Conservation (phyloP, 1,140 invertebrate genomes). For the Drosophila nebulosa region DNA sequence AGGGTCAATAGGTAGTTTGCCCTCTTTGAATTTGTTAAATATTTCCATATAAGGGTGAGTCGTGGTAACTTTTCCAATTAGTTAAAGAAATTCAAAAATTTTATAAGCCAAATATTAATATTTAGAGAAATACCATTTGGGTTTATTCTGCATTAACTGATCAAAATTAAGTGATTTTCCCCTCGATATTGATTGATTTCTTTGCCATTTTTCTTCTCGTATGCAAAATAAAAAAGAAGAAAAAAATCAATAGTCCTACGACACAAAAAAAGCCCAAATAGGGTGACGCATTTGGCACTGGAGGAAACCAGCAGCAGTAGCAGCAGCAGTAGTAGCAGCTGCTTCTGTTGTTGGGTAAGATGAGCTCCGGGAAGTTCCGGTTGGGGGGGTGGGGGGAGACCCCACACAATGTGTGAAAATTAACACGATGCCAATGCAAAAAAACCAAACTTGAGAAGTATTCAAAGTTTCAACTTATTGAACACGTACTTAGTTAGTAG, state of each 20-base stretch:
- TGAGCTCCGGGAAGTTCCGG: too few relatives aligned
- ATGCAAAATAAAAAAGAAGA: conserved; percentile 5
- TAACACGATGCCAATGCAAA: conserved; percentile 35
- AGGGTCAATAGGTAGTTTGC: too few relatives aligned
- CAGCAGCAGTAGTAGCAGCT: neutral
- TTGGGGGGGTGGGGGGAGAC: neutral
- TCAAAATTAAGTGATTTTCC: neutral
- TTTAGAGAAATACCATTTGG: too few relatives aligned
- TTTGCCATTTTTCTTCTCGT: conserved; percentile 8
- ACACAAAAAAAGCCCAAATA: conserved; percentile 32
- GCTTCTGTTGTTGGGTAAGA: too few relatives aligned
- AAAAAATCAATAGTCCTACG: conserved; percentile 18
- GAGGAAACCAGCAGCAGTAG: neutral
- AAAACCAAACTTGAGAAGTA: conserved; percentile 21
- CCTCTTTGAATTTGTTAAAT: too few relatives aligned
- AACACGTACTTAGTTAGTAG: conserved; percentile 35
- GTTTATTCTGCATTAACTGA: too few relatives aligned
- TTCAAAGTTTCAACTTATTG: conserved; percentile 29
- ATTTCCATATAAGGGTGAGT: too few relatives aligned
- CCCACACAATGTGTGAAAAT: conserved; percentile 35
- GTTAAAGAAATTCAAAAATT: too few relatives aligned
- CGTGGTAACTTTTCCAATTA: too few relatives aligned
- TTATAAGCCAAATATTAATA: too few relatives aligned
- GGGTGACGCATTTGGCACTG: neutral
- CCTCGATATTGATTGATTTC: neutral